Conservation (phyloP, 2,888 invertebrate genomes). For the Cantharis nigra region DNA sequence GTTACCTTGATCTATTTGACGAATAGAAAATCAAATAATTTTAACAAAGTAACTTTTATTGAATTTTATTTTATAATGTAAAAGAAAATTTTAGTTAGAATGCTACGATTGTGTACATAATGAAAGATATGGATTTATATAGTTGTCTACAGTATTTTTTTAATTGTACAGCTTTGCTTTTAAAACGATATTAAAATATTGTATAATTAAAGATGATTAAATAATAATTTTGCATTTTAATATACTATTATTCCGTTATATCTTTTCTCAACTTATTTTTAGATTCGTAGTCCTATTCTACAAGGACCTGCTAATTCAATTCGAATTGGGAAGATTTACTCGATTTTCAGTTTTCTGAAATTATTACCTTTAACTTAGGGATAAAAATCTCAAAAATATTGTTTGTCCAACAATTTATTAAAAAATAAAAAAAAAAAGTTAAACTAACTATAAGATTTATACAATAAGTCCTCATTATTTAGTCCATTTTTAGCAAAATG, state of each 20-base stretch:
- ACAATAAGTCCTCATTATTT: neutral
- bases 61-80: neutral
- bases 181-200: constrained; percentile 42
- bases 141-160: constrained; percentile 56
- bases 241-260: neutral
- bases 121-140: constrained; percentile 44
- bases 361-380: too few species aligned
- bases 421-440: neutral
- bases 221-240: neutral
- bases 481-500: neutral
- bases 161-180: constrained; percentile 57
- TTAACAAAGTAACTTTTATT: neutral
- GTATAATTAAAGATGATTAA: constrained; percentile 18
- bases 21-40: neutral
- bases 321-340: too few species aligned
- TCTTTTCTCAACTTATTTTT: neutral
- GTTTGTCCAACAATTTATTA: neutral
- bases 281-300: neutral
- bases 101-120: constrained; percentile 42
- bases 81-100: constrained; percentile 36
- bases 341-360: too few species aligned
- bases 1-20: neutral
- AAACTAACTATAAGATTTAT: neutral
- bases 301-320: too few species aligned
- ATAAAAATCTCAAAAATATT: too few species aligned